Evolutionary conservation across 2,797 vertebrate genomes (phyloP).

Genomic region (Lates japonicus): DNA sequence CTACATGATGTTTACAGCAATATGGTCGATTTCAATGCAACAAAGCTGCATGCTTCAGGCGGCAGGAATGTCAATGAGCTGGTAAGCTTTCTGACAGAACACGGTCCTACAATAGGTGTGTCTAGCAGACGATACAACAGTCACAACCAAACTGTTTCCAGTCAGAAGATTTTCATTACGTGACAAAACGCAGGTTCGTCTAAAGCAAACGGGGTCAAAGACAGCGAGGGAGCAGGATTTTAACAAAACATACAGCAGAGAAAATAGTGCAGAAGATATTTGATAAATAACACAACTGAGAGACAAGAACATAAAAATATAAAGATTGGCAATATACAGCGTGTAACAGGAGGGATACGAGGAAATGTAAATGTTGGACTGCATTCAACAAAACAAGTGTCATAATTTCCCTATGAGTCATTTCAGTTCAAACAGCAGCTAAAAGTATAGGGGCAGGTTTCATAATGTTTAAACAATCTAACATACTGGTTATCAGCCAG

Average conservation of each 20-base stretch:
- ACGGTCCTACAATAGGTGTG: slow-evolving; percentile 14
- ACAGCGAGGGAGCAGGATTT: background rate
- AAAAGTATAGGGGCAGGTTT: background rate
- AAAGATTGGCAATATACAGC: slow-evolving; percentile 56
- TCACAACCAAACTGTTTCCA: background rate
- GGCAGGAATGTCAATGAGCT: slow-evolving; percentile 42
- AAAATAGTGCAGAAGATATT: slow-evolving; percentile 14
- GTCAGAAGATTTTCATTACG: background rate
- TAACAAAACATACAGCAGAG: slow-evolving; percentile 19
- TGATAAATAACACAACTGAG: slow-evolving; percentile 61
- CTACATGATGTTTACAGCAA: background rate
- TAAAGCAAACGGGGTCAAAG: background rate
- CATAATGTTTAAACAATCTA: too few relatives aligned
- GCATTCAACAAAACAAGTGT: background rate
- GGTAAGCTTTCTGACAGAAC: slow-evolving; percentile 12
- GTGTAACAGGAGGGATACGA: slow-evolving; percentile 56
- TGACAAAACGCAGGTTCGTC: background rate
- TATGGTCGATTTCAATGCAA: slow-evolving; percentile 3
- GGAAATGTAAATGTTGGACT: background rate
- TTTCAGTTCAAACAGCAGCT: slow-evolving; percentile 16
- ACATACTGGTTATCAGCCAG: too few relatives aligned
- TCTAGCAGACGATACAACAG: too few relatives aligned
- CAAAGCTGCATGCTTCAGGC: slow-evolving; percentile 31
- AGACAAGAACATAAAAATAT: slow-evolving; percentile 1
- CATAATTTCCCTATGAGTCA: background rate